A percentile compares a stretch with the other conserved stretches of the same genome.
Conservation (phyloP, 2,797 vertebrate species). For the Lutjanus argentimaculatus region DNA sequence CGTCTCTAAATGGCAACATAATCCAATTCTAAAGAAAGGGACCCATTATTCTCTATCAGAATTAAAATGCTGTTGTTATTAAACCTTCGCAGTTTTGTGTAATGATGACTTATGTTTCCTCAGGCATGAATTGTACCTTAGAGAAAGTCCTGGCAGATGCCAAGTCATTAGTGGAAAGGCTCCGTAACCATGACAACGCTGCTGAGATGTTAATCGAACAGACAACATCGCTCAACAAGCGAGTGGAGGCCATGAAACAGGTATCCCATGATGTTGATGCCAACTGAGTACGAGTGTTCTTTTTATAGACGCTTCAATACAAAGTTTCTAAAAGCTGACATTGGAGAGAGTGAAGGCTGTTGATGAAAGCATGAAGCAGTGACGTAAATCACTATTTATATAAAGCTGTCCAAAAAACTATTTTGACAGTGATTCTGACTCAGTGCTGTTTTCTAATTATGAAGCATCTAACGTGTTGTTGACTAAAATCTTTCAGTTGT, state of each 20-base stretch:
- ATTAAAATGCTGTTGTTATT: background rate
- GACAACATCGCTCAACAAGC: constrained; percentile 95
- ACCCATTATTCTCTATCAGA: background rate
- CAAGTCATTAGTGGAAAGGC: constrained; percentile 94
- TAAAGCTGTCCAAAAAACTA: no score
- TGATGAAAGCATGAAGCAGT: background rate
- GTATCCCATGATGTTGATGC: constrained; percentile 54
- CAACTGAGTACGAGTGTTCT: background rate
- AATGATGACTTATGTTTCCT: constrained; percentile 24
- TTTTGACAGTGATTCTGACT: no score
- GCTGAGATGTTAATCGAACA: constrained; percentile 97
- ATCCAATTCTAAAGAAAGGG: background rate
- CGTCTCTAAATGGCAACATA: background rate
- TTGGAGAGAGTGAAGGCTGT: background rate
- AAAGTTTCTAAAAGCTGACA: background rate
- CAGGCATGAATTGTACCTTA: constrained; percentile 95
- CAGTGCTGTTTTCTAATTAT: background rate
- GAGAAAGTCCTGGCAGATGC: constrained; percentile 97
- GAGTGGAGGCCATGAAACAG: constrained; percentile 98
- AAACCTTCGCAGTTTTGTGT: background rate
- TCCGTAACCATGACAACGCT: constrained; percentile 95
- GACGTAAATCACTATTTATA: background rate
- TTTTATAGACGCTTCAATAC: background rate
- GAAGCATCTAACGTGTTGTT: background rate
- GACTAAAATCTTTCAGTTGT: background rate